Percentiles rank a stretch among this genome's conserved stretches.
Conservation (phyloP, 2,113 vertebrate species). For the Psittacula cyanocephala region DNA sequence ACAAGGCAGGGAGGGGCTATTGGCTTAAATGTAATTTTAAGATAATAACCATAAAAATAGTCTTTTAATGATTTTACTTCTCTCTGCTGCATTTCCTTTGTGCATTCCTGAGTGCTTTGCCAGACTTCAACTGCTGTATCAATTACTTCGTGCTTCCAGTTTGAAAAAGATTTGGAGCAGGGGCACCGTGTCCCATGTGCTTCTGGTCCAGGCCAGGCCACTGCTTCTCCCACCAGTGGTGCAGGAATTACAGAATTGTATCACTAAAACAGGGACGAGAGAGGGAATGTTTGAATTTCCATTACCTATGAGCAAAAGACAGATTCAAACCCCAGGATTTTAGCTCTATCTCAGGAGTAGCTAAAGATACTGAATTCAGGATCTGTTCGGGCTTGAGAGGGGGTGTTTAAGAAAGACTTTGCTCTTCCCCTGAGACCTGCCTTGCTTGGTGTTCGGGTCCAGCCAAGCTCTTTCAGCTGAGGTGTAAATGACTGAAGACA, state of each 20-base stretch:
- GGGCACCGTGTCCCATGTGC: background rate
- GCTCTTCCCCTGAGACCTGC: background rate
- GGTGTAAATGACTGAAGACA: background rate
- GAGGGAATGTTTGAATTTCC: background rate
- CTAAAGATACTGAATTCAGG: background rate
- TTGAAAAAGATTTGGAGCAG: background rate
- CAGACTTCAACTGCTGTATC: background rate
- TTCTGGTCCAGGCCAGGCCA: background rate
- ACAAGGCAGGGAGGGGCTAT: background rate
- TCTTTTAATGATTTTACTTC: background rate
- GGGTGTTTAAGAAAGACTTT: background rate
- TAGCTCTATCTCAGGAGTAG: background rate
- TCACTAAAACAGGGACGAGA: background rate
- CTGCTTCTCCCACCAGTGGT: background rate
- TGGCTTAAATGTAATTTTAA: background rate
- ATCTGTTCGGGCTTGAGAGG: background rate
- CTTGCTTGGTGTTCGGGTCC: background rate
- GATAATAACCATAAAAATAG: background rate
- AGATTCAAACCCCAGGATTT: background rate
- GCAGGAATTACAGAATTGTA: rapidly evolving
- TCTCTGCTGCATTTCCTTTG: background rate
- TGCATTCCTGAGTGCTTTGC: background rate
- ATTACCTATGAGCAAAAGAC: rapidly evolving
- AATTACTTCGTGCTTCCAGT: background rate
- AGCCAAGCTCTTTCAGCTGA: background rate